Conservation (phyloP, 2,888 invertebrate genomes). For the Antitype chi region DNA sequence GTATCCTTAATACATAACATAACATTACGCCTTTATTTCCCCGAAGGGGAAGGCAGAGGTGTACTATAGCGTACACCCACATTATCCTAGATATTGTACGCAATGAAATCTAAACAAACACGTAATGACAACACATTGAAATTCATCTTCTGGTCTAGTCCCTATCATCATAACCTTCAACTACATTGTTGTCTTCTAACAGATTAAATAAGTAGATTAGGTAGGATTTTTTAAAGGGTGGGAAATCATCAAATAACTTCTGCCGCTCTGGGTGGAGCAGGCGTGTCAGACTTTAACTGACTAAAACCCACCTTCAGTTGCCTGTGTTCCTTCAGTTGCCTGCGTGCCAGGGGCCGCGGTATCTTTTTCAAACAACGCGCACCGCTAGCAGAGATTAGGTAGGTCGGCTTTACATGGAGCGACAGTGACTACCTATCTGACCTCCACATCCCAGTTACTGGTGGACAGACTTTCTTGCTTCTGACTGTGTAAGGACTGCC, state of each 20-base stretch:
- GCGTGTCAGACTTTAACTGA: too few species aligned
- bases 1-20: background rate
- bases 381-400: too few species aligned
- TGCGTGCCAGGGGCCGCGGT: too few species aligned
- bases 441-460: background rate
- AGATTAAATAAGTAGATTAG: background rate
- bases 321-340: too few species aligned
- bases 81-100: slow-evolving; percentile 1
- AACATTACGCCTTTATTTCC: background rate
- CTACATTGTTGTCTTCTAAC: background rate
- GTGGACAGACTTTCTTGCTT: background rate
- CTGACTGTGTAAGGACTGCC: background rate
- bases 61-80: background rate
- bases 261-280: too few species aligned
- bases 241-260: too few species aligned
- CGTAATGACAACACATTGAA: slow-evolving; percentile 5
- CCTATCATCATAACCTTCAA: background rate
- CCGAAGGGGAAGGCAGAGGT: background rate
- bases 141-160: background rate
- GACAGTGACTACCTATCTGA: background rate
- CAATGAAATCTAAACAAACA: slow-evolving; percentile 30
- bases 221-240: too few species aligned
- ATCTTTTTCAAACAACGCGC: too few species aligned
- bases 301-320: too few species aligned
- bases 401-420: background rate